phyloP scores from a whole-genome alignment of 2,797 vertebrate species.

The Hemitrygon akajei region DNA sequence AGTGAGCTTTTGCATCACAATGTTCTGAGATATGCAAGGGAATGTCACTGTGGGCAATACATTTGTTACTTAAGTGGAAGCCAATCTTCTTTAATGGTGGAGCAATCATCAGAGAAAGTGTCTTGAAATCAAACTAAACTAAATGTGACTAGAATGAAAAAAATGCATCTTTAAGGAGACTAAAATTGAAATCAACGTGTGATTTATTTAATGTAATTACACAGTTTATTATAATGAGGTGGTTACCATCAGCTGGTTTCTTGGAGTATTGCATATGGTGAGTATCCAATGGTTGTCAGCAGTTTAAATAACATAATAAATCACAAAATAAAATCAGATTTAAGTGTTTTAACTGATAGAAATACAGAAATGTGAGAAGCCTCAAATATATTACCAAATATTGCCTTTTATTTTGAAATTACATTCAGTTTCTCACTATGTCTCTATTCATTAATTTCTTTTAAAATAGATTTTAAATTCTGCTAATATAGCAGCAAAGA shows the following conservation, averaged over 20 bases:
- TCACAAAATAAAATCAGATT: neutral
- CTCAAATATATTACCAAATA: neutral
- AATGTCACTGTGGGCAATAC: neutral
- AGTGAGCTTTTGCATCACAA: neutral
- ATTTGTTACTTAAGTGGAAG: neutral
- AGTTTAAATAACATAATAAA: neutral
- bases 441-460: neutral
- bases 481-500: neutral
- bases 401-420: neutral
- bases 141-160: neutral
- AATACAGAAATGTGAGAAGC: neutral
- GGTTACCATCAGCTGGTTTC: neutral
- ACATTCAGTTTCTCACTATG: neutral
- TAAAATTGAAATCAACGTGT: neutral
- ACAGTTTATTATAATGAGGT: neutral
- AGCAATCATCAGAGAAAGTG: conserved; percentile 1
- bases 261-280: neutral
- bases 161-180: neutral
- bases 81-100: conserved; percentile 25
- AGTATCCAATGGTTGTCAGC: neutral
- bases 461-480: neutral
- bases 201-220: neutral
- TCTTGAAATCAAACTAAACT: neutral
- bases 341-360: neutral
- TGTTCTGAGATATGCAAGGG: neutral